These are phyloP conservation scores for Ochlodes sylvanus DNA, from an alignment of 2,888 invertebrate genomes.

Conservation along the genomic window DNA sequence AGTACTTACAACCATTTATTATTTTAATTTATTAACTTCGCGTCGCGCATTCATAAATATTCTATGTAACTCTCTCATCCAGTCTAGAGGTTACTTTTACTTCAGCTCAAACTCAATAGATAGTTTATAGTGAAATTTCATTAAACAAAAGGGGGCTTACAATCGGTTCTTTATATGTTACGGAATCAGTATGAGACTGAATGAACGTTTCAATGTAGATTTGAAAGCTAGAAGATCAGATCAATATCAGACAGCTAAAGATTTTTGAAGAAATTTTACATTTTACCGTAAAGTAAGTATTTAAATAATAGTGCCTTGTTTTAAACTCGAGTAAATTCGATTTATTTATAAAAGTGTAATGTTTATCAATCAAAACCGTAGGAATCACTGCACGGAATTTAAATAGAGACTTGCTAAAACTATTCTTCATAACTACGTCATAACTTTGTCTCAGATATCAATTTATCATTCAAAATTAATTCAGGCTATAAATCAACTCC, in stretches of 20 bases:
- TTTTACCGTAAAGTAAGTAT: no score
- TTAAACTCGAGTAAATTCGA: no score
- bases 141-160: no score
- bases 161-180: no score
- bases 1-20: conserved; percentile 21
- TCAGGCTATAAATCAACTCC: conserved; percentile 30
- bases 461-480: conserved; percentile 35
- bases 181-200: no score
- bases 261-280: no score
- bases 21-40: conserved; percentile 2
- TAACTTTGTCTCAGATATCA: conserved; percentile 28
- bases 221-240: no score
- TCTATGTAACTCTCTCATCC: neutral
- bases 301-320: no score
- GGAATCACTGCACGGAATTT: neutral
- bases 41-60: conserved; percentile 9
- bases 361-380: conserved; percentile 6
- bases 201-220: no score
- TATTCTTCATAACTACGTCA: conserved; percentile 31
- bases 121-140: no score
- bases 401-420: conserved; percentile 9
- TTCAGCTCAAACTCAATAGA: neutral
- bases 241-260: no score
- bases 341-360: no score
- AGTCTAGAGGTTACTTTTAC: neutral